A percentile compares a stretch with the other conserved stretches of the same genome.
phyloP scores from a whole-genome alignment of 2,113 vertebrate genomes.

The Antechinus stuartii region DNA sequence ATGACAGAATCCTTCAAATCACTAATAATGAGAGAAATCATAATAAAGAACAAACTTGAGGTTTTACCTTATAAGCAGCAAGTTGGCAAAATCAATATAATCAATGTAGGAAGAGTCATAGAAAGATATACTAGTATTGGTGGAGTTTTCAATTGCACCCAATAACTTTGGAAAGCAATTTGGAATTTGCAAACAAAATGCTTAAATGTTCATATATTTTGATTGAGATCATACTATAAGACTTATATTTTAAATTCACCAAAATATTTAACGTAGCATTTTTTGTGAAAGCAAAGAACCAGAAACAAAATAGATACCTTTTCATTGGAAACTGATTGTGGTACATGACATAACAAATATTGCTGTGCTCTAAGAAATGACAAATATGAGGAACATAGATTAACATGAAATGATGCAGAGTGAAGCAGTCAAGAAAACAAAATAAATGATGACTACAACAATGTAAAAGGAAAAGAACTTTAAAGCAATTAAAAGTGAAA shows the following conservation, averaged over 20 bases:
- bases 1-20: not conserved
- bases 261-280: not conserved
- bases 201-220: not conserved
- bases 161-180: not conserved
- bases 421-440: not conserved
- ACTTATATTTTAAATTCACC: not conserved
- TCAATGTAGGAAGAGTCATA: not conserved
- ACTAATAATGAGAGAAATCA: not conserved
- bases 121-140: not conserved
- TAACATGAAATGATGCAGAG: not conserved
- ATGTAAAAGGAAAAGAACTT: not conserved
- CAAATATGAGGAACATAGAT: not conserved
- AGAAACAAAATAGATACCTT: not conserved
- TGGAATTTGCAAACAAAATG: not conserved
- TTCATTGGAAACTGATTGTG: not conserved
- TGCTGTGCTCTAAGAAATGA: not conserved
- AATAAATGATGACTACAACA: not conserved
- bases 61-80: not conserved
- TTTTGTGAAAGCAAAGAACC: not conserved
- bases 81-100: not conserved
- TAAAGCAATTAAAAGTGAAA: not conserved
- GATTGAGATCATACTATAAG: not conserved
- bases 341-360: not conserved
- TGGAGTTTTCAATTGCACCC: not conserved
- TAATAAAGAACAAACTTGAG: not conserved